Base-by-base conservation (phyloP, 2,113 vertebrate species). In the Perca fluviatilis region DNA sequence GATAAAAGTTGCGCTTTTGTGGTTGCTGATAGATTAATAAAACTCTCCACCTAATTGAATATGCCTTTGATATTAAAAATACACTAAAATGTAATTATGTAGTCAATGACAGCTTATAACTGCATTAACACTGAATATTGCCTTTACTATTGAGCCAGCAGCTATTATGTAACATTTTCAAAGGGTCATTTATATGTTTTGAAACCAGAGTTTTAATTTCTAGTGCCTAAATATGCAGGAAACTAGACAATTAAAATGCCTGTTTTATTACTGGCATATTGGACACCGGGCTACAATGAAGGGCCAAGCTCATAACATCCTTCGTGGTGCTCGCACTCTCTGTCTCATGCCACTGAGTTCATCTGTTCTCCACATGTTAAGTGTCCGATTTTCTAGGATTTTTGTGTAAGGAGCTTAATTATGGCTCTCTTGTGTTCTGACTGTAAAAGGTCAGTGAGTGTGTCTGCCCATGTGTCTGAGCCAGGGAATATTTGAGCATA, bases 391-490 rank as follows among this genome's bases (percentile, higher is more conserved):
- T 11, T 25, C n/a, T 23, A 74, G 73, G 40, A 27, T 47, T 33
- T 79, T 16, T 79, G 5, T 51, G 3, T 18, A 18, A 80, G 66
- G 65, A 51, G 58, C 36, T 66, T 77, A 60, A 75, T 70, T 81
- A 63, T 21, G 2, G 16, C 50, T 67, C 40, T 60, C 27, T 33
- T 70, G 21, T 21, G 30, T 30, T 47, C 13, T 21, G 73, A 5
- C 30, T 67, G 23, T 51, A 18, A 76, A 77, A 67, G 46, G 78
- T 30, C 47, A 77, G 53, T 5, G 19, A 33, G 6, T 47, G 19
- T 66, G 46, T 54, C 27, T 46, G 15, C 6, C 25, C 15, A 18
- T 69, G 49, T 16, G 21, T 71, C 16, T 14, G 40, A 65, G 49
- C 49, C 69, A 36, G 62, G 66, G 62, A 23, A 43, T 27, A 64